These are phyloP conservation scores for Xenopus tropicalis DNA, from an alignment of 2,113 vertebrate genomes.

Conservation along the genomic window DNA sequence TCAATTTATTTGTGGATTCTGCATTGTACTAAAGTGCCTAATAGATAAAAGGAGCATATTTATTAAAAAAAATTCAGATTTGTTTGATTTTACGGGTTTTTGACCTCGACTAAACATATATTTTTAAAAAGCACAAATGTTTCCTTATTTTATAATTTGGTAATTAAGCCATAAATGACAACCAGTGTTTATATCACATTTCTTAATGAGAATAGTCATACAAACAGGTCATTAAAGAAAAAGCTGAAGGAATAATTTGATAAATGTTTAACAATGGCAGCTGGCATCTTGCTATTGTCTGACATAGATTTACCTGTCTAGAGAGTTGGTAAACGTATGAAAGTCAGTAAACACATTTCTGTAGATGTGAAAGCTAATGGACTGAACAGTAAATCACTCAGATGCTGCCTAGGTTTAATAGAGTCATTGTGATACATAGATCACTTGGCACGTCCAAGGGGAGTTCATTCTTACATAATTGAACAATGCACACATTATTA, in stretches of 20 bases:
- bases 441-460: background rate
- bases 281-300: background rate
- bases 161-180: background rate
- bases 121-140: too few species aligned
- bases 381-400: conserved; percentile 20
- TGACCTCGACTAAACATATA: too few species aligned
- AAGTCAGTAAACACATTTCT: conserved; percentile 16
- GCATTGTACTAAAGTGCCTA: too few species aligned
- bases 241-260: background rate
- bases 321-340: conserved; percentile 17
- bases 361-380: conserved; percentile 7
- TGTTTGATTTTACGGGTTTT: too few species aligned
- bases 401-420: conserved; percentile 20
- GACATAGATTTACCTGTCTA: background rate
- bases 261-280: background rate
- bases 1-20: too few species aligned
- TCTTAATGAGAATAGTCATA: background rate
- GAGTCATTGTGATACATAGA: conserved; percentile 23
- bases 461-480: conserved; percentile 27
- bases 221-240: background rate
- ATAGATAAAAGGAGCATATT: too few species aligned
- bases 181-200: background rate
- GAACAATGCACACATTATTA: conserved; percentile 21
- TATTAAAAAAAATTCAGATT: too few species aligned
- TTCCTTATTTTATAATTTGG: too few species aligned